A percentile compares a stretch with the other conserved stretches of the same genome.
Conservation (phyloP, 2,113 vertebrate species). For the Bettongia penicillata region DNA sequence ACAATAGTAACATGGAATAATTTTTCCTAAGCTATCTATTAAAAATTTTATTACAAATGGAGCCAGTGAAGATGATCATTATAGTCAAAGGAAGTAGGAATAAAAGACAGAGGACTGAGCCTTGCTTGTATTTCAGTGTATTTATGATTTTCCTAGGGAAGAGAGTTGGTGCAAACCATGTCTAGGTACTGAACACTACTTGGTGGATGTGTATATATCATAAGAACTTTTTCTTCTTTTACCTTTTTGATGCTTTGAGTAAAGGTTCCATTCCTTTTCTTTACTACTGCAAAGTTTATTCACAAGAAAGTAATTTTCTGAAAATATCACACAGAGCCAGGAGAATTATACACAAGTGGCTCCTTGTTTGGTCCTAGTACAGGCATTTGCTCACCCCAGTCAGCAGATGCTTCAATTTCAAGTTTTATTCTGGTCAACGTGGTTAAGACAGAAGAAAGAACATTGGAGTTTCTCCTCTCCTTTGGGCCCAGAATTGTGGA, state of each 20-base stretch:
- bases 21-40: constrained; percentile 31
- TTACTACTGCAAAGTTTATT: constrained; percentile 44
- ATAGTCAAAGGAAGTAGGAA: constrained; percentile 31
- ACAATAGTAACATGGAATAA: not conserved
- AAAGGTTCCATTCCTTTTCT: constrained; percentile 24
- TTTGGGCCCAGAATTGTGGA: not conserved
- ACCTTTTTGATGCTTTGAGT: constrained; percentile 3
- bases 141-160: constrained; percentile 49
- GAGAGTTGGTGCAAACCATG: fast-evolving
- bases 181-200: not conserved
- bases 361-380: not conserved
- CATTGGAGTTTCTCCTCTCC: not conserved
- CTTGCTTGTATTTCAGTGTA: not conserved
- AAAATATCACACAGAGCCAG: constrained; percentile 13
- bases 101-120: not conserved
- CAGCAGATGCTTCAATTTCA: not conserved
- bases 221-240: not conserved
- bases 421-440: not conserved
- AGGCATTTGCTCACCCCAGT: not conserved
- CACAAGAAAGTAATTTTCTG: constrained; percentile 44
- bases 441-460: not conserved
- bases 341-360: not conserved
- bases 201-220: not conserved
- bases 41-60: constrained; percentile 41
- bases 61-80: constrained; percentile 23